Conservation (phyloP, 2,113 vertebrate genomes). For the Rallus limicola region DNA sequence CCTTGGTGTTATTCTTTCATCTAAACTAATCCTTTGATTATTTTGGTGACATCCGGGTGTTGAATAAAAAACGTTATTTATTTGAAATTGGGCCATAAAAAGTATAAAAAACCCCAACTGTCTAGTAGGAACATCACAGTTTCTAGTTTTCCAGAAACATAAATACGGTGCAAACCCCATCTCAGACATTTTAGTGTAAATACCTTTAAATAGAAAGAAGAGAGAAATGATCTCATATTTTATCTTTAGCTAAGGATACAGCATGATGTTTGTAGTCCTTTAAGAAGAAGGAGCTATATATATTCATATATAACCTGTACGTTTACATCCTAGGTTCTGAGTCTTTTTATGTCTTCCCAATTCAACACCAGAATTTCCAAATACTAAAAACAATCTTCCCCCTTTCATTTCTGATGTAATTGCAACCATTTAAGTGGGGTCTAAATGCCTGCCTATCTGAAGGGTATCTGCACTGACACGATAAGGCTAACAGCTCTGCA, state of each 20-base stretch:
- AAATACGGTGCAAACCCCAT: neutral
- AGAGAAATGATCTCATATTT: neutral
- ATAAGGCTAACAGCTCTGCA: constrained; percentile 8
- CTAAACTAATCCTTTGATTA: constrained; percentile 1
- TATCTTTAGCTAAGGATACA: neutral
- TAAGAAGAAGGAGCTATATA: neutral
- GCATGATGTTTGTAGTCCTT: neutral
- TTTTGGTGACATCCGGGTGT: neutral
- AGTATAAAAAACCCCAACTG: neutral
- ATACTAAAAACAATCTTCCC: neutral
- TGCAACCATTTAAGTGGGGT: neutral
- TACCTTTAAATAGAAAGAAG: neutral
- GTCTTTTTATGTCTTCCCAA: neutral
- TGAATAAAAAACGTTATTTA: neutral
- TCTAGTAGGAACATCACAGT: neutral
- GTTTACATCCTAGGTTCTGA: neutral
- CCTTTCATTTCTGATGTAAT: neutral
- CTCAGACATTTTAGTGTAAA: neutral
- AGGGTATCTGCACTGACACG: neutral
- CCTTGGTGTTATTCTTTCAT: neutral
- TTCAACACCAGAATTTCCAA: neutral
- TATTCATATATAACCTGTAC: neutral
- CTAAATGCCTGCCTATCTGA: neutral
- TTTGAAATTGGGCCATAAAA: neutral
- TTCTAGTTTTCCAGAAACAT: neutral